Base-by-base conservation (phyloP, 2,888 invertebrate species). In the Dorcus hopei region DNA sequence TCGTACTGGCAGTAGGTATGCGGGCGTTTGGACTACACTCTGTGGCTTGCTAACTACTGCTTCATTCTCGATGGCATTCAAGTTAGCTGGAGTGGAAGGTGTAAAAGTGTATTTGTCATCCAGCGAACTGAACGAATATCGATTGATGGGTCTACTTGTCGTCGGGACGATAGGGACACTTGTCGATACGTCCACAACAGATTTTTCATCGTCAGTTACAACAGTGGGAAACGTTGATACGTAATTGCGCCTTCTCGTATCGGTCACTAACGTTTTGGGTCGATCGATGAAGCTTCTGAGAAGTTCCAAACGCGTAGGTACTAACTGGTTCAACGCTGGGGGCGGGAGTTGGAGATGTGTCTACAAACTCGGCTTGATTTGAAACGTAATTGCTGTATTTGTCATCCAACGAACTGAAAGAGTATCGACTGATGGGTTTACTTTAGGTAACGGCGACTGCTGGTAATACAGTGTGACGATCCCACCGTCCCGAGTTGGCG, bases 341-440 rank as follows among this genome's bases (percentile, higher is more conserved):
- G 5, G 26, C 26, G 3, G 26, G 4, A 33, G 26, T 33, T 7
- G 26, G 7, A 33, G 26, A 33, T 6, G 3, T 1, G 3, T 33
- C 26, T 33, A 33, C 26, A 33, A 6, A 33, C 7, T 3, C 26
- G 3, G 26, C 26, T 7, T 33, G 26, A 33, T 33, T 33, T 33
- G 26, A 33, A 33, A 33, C 26, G 3, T 33, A 33, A 33, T 33
- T 33, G 6, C 5, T 64, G 45, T 70, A 68, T 51, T 66, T 59
- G 16, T 62, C 61, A 60, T 71, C 72, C 5, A 70, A 54, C 9
- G 71, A 70, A 59, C 69, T 67, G 49, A 73, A 72, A 11, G 67
- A 65, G 54, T 65, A 73, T 52, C 59, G 67, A 4, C 62, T 65
- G 41, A 71, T 66, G 0, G 71, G 71, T 59, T 65, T 63, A 47